Evolutionary conservation across 2,113 vertebrate species (phyloP), one percentile per base, ranked within the genome.

Genomic region (Leptocoma aspasia): DNA sequence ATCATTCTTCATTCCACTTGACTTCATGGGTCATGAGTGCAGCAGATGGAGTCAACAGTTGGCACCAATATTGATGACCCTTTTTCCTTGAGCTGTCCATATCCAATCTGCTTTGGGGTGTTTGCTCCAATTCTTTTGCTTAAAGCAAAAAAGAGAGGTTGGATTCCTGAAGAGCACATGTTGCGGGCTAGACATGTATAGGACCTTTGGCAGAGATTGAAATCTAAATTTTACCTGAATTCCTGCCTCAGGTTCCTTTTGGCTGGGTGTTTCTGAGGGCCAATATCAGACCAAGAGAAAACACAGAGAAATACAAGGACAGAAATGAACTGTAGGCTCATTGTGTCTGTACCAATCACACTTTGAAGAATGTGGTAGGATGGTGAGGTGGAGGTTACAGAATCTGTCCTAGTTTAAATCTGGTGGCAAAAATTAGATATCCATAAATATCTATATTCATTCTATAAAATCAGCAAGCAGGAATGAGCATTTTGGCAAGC

Each of bases 11-110:
- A 73, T 95, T 87, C 66, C 33, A 20, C 39, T 96, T 95, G 59
- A 64, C 82, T 94, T 91, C 56, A 47, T 91, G 64, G 85, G 59
- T 90, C 81, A 52, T 31, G 44, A 86, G 86, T 92, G 66, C 54
- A 84, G 65, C 95, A 97, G 89, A 95, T 82, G 69, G 90, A 94
- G 59, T 68, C 85, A 83, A 54, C 80, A 90, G 63, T 78, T 94
- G 42, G 64, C 81, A 82, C 63, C 53, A 71, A 8, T 96, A 65
- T 35, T 81, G 60, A 35, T 94, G 66, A 54, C 42, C 31, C 18
- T 50, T 24, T 3, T 35, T 86, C 70, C 65, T 69, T 87, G 60
- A 76, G 60, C 56, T 60, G 49, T 76, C 72, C 31, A 6, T 83
- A 42, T 52, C 53, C 72, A 82, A 8, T 49, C 54, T 79, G 54